These are phyloP conservation scores for Allygus modestus DNA, from an alignment of 2,888 invertebrate species.

Conservation along the genomic window DNA sequence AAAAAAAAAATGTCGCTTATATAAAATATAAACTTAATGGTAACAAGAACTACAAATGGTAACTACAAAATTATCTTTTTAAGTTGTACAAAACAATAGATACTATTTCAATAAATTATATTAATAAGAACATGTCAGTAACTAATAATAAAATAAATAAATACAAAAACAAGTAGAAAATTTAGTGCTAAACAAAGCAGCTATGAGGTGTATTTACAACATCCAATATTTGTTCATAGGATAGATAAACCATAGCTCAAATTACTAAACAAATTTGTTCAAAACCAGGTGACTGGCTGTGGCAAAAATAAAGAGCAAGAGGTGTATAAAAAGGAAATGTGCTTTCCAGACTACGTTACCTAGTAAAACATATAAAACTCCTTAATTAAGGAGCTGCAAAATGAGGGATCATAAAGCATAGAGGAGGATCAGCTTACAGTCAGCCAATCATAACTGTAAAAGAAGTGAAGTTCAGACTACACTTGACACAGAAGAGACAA, in stretches of 20 bases:
- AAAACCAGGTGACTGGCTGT: background rate
- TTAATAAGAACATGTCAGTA: background rate
- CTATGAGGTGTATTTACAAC: slow-evolving; percentile 18
- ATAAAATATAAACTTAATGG: background rate
- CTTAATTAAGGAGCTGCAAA: background rate
- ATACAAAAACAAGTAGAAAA: no score
- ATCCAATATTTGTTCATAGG: background rate
- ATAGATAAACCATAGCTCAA: background rate
- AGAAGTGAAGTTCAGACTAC: no score
- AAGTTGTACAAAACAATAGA: background rate
- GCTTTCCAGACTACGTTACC: background rate
- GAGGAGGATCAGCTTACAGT: background rate
- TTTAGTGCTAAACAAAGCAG: background rate
- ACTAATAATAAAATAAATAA: background rate
- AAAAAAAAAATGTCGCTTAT: background rate
- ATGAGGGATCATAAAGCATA: background rate
- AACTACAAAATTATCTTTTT: background rate
- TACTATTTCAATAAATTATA: background rate
- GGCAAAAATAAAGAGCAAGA: background rate
- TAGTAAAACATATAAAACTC: background rate
- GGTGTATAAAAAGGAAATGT: background rate
- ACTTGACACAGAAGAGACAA: background rate
- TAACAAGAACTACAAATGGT: slow-evolving; percentile 19
- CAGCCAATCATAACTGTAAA: no score
- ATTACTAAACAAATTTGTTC: background rate